Evolutionary conservation across 2,888 invertebrate species (phyloP).

Genomic region (Drosophila anomelani): DNA sequence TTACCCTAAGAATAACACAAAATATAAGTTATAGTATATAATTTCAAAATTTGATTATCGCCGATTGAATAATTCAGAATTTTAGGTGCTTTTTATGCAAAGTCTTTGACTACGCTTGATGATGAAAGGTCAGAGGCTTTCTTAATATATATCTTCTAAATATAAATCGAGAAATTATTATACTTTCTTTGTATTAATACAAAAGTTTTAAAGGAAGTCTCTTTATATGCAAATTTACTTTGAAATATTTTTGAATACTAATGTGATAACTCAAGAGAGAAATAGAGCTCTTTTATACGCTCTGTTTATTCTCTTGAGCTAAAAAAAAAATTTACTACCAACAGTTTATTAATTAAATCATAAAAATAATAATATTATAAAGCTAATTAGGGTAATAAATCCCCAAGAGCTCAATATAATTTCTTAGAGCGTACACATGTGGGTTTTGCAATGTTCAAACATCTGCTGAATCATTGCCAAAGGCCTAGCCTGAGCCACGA

Average conservation of each 20-base stretch:
- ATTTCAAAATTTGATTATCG: background rate
- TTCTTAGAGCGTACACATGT: constrained; percentile 47
- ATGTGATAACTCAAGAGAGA: background rate
- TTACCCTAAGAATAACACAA: no score
- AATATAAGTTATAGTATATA: no score
- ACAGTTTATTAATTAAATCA: background rate
- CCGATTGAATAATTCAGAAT: background rate
- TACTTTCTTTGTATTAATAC: background rate
- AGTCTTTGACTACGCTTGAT: background rate
- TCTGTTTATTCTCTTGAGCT: background rate
- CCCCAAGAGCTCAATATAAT: background rate
- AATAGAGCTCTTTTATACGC: background rate
- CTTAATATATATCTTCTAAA: background rate
- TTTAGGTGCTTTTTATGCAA: background rate
- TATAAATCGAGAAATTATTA: background rate
- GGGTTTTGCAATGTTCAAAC: constrained; percentile 18
- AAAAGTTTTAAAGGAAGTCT: background rate
- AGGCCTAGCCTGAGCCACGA: constrained; percentile 22
- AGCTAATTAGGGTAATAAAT: background rate
- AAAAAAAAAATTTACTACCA: no score
- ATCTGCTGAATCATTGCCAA: constrained; percentile 58
- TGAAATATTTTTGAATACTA: background rate
- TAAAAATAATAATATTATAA: background rate
- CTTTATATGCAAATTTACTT: background rate
- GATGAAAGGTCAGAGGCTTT: background rate